Evolutionary conservation across 1,140 invertebrate species (phyloP).

Genomic region (Neodiprion virginianus): DNA sequence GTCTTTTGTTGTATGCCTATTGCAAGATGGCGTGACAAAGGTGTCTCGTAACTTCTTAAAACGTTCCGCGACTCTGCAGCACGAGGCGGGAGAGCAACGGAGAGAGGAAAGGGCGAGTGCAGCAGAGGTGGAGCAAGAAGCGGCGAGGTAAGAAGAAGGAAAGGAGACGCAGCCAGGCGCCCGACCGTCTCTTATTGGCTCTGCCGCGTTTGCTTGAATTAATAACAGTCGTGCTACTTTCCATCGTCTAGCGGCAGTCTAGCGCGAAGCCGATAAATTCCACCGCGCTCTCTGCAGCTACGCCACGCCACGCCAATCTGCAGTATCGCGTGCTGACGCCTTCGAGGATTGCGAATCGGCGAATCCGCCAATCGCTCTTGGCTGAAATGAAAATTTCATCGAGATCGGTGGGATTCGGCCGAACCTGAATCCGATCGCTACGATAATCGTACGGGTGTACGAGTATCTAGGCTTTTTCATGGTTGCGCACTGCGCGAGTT

Average conservation of each 20-base stretch:
- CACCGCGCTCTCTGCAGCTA: background rate
- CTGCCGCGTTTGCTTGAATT: conserved; percentile 2
- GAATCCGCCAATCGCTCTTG: background rate
- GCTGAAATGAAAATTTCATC: background rate
- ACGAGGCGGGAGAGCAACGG: background rate
- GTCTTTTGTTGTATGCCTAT: conserved; percentile 26
- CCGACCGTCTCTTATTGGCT: conserved; percentile 6
- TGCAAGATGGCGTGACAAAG: conserved; percentile 24
- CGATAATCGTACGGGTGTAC: too few relatives aligned
- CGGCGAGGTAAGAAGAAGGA: background rate
- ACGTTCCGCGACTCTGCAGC: background rate
- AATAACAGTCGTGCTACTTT: conserved; percentile 7
- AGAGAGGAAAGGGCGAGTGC: too few relatives aligned
- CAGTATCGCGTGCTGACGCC: background rate
- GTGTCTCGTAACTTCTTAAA: conserved; percentile 29
- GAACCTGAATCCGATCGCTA: too few relatives aligned
- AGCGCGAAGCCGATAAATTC: conserved; percentile 6
- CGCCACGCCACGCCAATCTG: background rate
- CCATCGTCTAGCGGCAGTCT: conserved; percentile 6
- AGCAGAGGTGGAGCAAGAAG: too few relatives aligned
- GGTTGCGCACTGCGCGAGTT: too few relatives aligned
- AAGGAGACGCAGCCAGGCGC: background rate
- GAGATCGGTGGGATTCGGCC: background rate
- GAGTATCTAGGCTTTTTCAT: too few relatives aligned
- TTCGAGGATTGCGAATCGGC: background rate